phyloP scores from a whole-genome alignment of 2,113 vertebrate species.

The Alethe diademata region DNA sequence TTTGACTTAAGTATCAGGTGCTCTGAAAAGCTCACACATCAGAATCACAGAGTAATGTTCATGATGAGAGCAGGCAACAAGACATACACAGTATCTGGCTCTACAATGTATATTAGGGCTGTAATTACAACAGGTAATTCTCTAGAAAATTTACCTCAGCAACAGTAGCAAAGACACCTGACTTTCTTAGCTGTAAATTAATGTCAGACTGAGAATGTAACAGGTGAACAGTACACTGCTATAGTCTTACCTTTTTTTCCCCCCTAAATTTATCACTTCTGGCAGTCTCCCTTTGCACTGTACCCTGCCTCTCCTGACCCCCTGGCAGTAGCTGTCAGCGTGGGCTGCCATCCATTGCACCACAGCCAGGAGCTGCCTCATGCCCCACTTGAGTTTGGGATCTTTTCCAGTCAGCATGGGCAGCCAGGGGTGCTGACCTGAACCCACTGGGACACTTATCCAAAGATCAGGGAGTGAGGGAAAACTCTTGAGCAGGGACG shows the following conservation, averaged over 20 bases:
- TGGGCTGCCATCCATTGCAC: fast-evolving
- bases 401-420: background rate
- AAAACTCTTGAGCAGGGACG: background rate
- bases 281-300: background rate
- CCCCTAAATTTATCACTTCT: background rate
- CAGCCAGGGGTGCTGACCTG: background rate
- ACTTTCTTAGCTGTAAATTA: background rate
- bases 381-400: fast-evolving
- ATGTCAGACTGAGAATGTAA: background rate
- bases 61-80: background rate
- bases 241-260: background rate
- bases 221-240: background rate
- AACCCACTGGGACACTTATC: background rate
- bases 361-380: background rate
- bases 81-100: background rate
- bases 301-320: background rate
- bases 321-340: background rate
- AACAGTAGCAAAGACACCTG: background rate
- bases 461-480: background rate
- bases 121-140: background rate
- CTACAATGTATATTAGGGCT: background rate
- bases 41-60: background rate
- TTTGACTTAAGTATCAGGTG: background rate
- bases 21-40: background rate
- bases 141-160: background rate